Conservation (phyloP, 2,797 vertebrate genomes). For the Petrocephalus sullivani region DNA sequence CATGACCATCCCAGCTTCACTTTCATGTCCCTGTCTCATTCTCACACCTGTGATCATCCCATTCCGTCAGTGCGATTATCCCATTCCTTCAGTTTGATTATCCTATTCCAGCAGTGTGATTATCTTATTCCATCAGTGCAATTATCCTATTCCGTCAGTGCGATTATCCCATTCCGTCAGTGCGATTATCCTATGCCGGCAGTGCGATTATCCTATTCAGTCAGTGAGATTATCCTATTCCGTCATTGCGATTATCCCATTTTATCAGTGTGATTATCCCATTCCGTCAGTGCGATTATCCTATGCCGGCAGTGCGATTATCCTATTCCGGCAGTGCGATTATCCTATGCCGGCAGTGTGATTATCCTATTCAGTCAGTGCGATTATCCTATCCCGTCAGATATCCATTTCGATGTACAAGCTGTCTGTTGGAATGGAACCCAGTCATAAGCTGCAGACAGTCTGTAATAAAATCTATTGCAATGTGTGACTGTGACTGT, state of each 20-base stretch:
- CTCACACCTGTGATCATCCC: neutral
- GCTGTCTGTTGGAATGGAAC: neutral
- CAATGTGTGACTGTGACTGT: neutral
- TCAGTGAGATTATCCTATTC: neutral
- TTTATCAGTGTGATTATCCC: no score
- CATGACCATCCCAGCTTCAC: neutral
- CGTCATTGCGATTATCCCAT: neutral
- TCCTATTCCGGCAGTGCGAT: no score
- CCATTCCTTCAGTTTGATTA: no score
- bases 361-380: neutral
- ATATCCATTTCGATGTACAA: neutral
- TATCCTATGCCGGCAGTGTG: neutral
- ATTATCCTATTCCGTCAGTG: neutral
- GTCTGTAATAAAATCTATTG: neutral
- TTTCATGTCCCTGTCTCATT: neutral
- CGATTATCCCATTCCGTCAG: neutral
- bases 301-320: neutral
- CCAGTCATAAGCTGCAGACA: neutral
- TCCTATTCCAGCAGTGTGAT: neutral
- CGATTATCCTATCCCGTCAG: neutral
- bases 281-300: neutral
- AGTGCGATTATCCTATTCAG: no score
- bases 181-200: neutral
- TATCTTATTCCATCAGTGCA: no score
- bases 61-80: neutral